phyloP scores from a whole-genome alignment of 2,797 vertebrate genomes.

The Pipistrellus pygmaeus region DNA sequence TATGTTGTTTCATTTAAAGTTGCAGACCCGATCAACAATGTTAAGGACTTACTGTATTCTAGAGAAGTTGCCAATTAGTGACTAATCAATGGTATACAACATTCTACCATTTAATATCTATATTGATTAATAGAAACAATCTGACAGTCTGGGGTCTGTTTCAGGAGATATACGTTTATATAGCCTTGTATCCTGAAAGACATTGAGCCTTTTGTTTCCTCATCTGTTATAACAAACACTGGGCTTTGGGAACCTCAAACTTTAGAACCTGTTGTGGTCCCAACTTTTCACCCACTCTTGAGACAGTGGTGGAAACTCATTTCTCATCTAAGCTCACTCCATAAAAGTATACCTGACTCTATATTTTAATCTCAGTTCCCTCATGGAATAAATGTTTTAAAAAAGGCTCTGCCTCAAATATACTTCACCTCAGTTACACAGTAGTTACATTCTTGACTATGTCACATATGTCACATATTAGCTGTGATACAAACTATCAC shows the following conservation, averaged over 20 bases:
- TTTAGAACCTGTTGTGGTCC: constrained; percentile 18
- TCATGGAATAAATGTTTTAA: background rate
- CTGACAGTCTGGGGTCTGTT: background rate
- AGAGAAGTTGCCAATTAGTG: background rate
- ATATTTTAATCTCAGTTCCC: background rate
- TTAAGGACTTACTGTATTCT: background rate
- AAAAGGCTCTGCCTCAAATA: background rate
- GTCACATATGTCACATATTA: background rate
- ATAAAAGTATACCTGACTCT: background rate
- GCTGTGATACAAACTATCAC: too few species aligned
- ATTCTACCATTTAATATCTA: constrained; percentile 30
- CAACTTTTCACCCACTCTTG: background rate
- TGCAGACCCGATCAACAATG: background rate
- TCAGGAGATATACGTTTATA: background rate
- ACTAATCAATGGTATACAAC: background rate
- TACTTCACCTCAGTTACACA: background rate
- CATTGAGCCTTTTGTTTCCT: background rate
- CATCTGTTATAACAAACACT: background rate
- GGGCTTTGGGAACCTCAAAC: background rate
- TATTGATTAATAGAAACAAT: background rate
- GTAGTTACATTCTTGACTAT: background rate
- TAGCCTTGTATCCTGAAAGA: background rate
- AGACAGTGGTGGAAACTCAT: background rate
- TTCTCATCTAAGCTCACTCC: background rate
- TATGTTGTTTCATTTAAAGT: background rate